A percentile compares a stretch with the other conserved stretches of the same genome.
Evolutionary conservation across 1,140 invertebrate species (phyloP).

Genomic region (Trichoplusia ni): DNA sequence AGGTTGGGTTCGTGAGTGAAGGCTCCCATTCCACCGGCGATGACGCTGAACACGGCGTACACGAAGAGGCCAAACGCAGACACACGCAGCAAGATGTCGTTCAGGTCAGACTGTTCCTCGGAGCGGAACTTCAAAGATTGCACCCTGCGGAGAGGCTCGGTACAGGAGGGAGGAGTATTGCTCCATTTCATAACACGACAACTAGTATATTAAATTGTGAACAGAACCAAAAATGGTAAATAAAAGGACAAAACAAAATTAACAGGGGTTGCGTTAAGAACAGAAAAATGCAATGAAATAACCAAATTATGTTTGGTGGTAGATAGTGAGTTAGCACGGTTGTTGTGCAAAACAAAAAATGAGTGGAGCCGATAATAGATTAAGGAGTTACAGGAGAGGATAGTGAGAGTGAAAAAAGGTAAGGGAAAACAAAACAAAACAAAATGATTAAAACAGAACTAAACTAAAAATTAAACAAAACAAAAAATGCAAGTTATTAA

Average conservation of each 20-base stretch:
- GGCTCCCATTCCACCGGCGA: constrained; percentile 92
- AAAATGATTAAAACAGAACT: constrained; percentile 33
- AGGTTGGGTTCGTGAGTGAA: constrained; percentile 93
- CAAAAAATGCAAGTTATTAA: neutral
- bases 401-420: constrained; percentile 2
- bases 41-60: constrained; percentile 96
- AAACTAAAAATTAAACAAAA: constrained; percentile 19
- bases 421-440: constrained; percentile 31
- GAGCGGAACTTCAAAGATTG: constrained; percentile 93
- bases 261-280: constrained; percentile 10
- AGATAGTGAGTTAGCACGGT: constrained; percentile 9
- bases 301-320: neutral
- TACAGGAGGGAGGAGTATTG: constrained; percentile 75
- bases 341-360: constrained; percentile 19
- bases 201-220: constrained; percentile 58
- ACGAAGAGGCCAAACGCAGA: constrained; percentile 96
- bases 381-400: neutral
- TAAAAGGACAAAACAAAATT: constrained; percentile 38
- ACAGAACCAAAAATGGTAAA: constrained; percentile 69
- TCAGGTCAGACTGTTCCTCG: constrained; percentile 93
- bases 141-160: constrained; percentile 86
- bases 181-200: constrained; percentile 80
- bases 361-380: constrained; percentile 25
- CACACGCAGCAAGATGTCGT: constrained; percentile 94
- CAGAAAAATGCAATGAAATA: constrained; percentile 3